Conservation (phyloP, 2,113 vertebrate genomes). For the Gallinago media region DNA sequence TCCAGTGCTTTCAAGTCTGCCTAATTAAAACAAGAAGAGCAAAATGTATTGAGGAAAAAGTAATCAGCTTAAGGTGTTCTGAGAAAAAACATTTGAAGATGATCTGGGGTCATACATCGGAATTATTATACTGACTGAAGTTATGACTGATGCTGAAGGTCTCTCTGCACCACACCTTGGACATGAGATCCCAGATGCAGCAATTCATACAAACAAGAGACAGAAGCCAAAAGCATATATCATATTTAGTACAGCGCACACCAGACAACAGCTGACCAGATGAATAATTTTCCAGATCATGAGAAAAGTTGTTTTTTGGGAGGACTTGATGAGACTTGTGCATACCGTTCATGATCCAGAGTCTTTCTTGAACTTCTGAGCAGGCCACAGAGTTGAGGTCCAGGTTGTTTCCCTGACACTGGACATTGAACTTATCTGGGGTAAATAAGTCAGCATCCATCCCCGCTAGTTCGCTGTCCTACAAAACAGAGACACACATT, state of each 20-base stretch:
- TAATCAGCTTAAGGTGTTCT: background rate
- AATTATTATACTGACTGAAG: background rate
- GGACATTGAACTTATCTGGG: background rate
- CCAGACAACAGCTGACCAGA: background rate
- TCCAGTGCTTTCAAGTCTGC: background rate
- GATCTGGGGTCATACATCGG: background rate
- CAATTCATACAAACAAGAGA: background rate
- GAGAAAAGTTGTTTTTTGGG: background rate
- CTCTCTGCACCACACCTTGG: accelerated
- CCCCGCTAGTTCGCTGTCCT: background rate
- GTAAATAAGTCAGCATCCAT: background rate
- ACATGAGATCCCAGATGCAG: background rate
- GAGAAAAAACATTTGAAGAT: background rate
- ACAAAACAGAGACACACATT: background rate
- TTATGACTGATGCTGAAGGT: background rate
- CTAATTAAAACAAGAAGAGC: background rate
- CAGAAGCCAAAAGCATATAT: background rate
- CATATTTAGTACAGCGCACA: background rate
- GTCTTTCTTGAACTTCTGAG: background rate
- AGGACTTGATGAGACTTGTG: background rate
- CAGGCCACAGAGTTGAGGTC: background rate
- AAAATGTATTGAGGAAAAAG: background rate
- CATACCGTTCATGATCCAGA: background rate
- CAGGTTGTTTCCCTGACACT: background rate
- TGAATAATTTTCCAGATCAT: background rate